Evolutionary conservation across 1,140 invertebrate species (phyloP), one percentile per base, ranked within the genome.

Genomic region (Brachionus angularis): DNA sequence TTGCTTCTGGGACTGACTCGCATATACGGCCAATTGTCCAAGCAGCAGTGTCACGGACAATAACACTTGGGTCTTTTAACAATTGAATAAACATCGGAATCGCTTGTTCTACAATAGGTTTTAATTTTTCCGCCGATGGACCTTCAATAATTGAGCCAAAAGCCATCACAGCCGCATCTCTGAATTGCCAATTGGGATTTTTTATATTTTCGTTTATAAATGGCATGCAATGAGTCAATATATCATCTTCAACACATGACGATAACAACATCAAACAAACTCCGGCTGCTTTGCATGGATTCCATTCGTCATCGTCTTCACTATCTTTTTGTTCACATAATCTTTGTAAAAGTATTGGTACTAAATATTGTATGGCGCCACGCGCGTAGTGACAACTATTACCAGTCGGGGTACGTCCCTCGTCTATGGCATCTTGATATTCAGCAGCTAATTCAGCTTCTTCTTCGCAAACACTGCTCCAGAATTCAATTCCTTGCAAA

Each of bases 391-490:
- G 85, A 71, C 89, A 85, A 3, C 92, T 96, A 3, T 90, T 90
- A 77, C 90, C 86, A 25, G 88, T 85, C n/a, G 91, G 89, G 72
- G 89, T 84, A 10, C 64, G 73, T 44, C 94, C 94, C 81, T 88
- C 86, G 81, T 98, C 94, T 31, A 61, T 18, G 14, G 50, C 44
- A 16, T 72, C 53, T 49, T 61, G 53, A 27, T 62, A 61, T 33
- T 50, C 29, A 18, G 7, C 27, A n/a, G 34, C 33, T n/a, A 72
- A 52, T 62, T 72, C 71, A 27, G 97, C 91, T 84, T 99, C 96
- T 83, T 98, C 96, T 83, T 99, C 96, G 77, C 95, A 96, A 0
- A 98, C 95, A 78, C 96, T 98, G 0, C 95, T 98, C 96, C 96
- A 99, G 83, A 99, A 99, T 81, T 99, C 96, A 81, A 99, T 98